These are phyloP conservation scores for Leontopithecus rosalia DNA, from an alignment of 2,797 vertebrate species.

Conservation along the genomic window DNA sequence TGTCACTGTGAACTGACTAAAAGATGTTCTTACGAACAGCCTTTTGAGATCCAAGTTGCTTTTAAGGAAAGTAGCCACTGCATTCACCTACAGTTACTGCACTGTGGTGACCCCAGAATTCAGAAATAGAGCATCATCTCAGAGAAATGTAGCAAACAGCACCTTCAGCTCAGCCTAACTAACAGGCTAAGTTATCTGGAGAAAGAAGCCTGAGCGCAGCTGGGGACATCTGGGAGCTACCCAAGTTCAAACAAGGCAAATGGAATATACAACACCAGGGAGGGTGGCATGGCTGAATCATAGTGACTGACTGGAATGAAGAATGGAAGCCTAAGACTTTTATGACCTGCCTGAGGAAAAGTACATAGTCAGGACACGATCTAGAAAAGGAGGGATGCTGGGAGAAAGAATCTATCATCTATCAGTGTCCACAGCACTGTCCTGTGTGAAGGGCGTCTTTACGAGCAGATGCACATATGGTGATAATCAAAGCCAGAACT, in stretches of 20 bases:
- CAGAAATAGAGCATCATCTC: background rate
- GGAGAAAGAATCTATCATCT: background rate
- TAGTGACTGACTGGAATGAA: no score
- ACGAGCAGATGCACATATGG: background rate
- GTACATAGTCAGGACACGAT: background rate
- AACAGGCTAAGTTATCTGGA: background rate
- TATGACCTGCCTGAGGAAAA: background rate
- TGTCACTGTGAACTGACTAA: background rate
- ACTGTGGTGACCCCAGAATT: background rate
- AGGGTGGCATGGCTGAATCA: rapidly evolving
- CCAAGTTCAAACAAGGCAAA: background rate
- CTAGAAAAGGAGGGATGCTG: background rate
- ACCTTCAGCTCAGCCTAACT: background rate
- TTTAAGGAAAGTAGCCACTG: background rate
- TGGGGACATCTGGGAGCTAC: background rate
- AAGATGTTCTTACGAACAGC: background rate
- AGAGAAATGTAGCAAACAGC: background rate
- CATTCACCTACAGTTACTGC: background rate
- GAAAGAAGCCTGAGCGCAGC: background rate
- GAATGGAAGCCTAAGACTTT: background rate
- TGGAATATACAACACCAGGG: background rate
- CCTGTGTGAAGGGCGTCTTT: background rate
- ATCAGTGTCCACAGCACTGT: background rate
- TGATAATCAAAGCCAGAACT: background rate
- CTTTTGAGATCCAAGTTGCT: background rate